Base-by-base conservation (phyloP, 2,888 invertebrate species). In the Drosophila ustulata region DNA sequence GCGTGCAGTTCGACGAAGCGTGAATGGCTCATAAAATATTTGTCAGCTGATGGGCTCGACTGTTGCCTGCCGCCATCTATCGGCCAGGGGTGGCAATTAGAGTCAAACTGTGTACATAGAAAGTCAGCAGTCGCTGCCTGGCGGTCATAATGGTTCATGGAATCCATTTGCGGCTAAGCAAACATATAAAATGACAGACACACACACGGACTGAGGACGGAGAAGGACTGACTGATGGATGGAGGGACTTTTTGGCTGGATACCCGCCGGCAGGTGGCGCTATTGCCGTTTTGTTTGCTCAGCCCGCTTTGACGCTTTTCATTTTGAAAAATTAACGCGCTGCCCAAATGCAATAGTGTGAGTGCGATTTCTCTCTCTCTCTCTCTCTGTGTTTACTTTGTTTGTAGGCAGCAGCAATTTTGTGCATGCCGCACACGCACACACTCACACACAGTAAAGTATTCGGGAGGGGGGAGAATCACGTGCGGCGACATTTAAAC, bases 91-190 rank as follows among this genome's bases (percentile, higher is more conserved):
- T 39, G 71, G 66, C 75, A 81, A 79, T 79, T 81, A 79, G 78
- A 79, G 71, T 67, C 82, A 65, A 78, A 69, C 47, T 66, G 65
- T 79, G 47, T 43, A 53, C 76, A 76, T 30, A 67, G 39, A 62
- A 53, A 71, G 80, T 69, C 71, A 59, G 65, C 68, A 62, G 51
- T 68, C n/a, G 37, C 37, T 56, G 81, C 53, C 70, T 64, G 78
- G 43, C 66, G 56, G 63, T 61, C 64, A 65, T 75, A 74, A 74
- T 71, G 66, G 64, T 73, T 78, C 67, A 71, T 71, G 81, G 69
- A 71, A 79, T 78, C 71, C 78, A 81, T 79, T 81, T 79, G 79
- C 55, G 63, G 66, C 59, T 71, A 66, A 71, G 67, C 66, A 74
- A 79, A 81, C 75, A 78, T 32, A 61, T 61, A 68, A 64, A 63